A percentile compares a stretch with the other conserved stretches of the same genome.
These are phyloP conservation scores for Macrobrachium nipponense DNA, from an alignment of 1,140 invertebrate genomes.

Conservation along the genomic window DNA sequence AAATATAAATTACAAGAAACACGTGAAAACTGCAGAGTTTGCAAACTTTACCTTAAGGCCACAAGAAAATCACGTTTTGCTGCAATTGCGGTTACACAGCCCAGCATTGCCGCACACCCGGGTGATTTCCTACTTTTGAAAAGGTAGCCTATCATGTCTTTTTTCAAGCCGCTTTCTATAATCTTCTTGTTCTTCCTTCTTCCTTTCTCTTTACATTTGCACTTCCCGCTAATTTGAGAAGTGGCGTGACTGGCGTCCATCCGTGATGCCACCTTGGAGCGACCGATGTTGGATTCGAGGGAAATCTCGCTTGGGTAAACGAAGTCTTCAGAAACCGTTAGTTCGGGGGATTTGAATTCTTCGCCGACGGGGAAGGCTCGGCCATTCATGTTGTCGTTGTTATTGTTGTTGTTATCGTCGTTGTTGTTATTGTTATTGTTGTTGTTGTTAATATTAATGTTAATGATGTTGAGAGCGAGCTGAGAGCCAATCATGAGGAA, in stretches of 20 bases:
- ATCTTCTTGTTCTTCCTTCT: not conserved
- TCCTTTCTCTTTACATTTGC: too few species aligned
- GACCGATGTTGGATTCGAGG: too few species aligned
- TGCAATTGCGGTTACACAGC: not conserved
- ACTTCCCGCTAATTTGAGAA: too few species aligned
- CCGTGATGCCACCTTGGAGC: too few species aligned
- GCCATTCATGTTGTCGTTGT: conserved; percentile 25
- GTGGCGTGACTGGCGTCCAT: too few species aligned
- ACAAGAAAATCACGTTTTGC: not conserved
- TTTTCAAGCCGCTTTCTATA: not conserved
- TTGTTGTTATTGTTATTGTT: conserved; percentile 39
- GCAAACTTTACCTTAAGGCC: too few species aligned
- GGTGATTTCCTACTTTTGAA: not conserved
- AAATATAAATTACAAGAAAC: too few species aligned
- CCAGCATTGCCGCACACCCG: not conserved
- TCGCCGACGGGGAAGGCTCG: not conserved
- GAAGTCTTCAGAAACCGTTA: too few species aligned
- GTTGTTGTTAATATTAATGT: conserved; percentile 36
- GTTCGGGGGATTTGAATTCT: too few species aligned
- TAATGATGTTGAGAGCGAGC: conserved; percentile 36
- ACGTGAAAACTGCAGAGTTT: too few species aligned
- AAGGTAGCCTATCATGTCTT: not conserved
- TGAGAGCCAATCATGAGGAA: conserved; percentile 43
- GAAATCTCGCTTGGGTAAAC: too few species aligned
- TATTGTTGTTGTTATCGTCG: conserved; percentile 41